phyloP scores from a whole-genome alignment of 1,140 invertebrate species.

The Bursaphelenchus mucronatus region DNA sequence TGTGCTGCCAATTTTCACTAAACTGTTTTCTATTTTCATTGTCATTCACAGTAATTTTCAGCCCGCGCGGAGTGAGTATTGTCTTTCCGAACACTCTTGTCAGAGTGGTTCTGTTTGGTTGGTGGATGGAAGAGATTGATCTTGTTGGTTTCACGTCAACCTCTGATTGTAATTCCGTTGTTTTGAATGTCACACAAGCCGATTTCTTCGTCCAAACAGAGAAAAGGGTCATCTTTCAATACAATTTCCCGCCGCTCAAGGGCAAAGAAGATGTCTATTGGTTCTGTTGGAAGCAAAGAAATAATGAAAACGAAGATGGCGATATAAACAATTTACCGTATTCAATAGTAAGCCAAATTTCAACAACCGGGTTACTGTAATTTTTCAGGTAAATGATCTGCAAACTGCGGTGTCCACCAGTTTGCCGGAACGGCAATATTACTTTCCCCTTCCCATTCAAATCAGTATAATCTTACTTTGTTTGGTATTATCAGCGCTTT shows the following conservation, averaged over 20 bases:
- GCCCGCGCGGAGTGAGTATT: constrained; percentile 35
- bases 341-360: constrained; percentile 31
- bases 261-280: too few species aligned
- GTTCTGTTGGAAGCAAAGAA: constrained; percentile 34
- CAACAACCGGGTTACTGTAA: too few species aligned
- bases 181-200: constrained; percentile 30
- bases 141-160: constrained; percentile 40
- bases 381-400: constrained; percentile 39
- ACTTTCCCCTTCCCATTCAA: constrained; percentile 64
- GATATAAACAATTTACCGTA: constrained; percentile 33
- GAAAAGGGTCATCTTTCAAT: constrained; percentile 41
- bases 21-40: not conserved
- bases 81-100: constrained; percentile 38
- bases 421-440: constrained; percentile 40
- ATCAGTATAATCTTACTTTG: constrained; percentile 62
- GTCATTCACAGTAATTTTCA: not conserved
- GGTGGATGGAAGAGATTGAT: constrained; percentile 42
- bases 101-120: constrained; percentile 45
- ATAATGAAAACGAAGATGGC: constrained; percentile 27
- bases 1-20: too few species aligned
- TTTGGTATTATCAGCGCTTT: constrained; percentile 64
- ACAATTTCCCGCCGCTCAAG: constrained; percentile 19
- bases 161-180: constrained; percentile 38
- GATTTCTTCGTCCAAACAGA: constrained; percentile 51
- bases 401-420: constrained; percentile 43